phyloP scores from a whole-genome alignment of 1,140 invertebrate species.

The Rhopalosiphum maidis region DNA sequence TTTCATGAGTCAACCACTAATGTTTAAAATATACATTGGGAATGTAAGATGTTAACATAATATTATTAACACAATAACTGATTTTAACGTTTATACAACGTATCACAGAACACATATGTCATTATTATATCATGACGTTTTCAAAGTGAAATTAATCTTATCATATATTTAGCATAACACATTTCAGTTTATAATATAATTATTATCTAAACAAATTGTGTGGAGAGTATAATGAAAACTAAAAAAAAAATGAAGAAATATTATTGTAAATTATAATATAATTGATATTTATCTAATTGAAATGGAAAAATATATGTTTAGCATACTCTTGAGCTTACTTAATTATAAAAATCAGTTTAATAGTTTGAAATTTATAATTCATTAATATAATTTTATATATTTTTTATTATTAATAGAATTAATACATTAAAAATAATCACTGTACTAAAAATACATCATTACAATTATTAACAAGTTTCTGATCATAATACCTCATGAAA shows the following conservation, averaged over 20 bases:
- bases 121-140: neutral
- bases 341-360: slow-evolving; percentile 11
- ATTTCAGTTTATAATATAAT: neutral
- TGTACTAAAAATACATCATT: neutral
- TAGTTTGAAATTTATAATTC: neutral
- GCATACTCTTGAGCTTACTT: slow-evolving; percentile 34
- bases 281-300: slow-evolving; percentile 4
- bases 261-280: neutral
- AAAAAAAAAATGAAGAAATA: neutral
- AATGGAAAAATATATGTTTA: slow-evolving; percentile 19
- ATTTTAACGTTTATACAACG: slow-evolving; percentile 7
- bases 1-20: neutral
- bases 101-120: slow-evolving; percentile 24
- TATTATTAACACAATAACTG: neutral
- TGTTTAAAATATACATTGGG: slow-evolving; percentile 22
- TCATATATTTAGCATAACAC: neutral
- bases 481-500: neutral
- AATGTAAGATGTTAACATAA: neutral
- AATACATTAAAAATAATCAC: neutral
- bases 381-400: neutral
- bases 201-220: neutral
- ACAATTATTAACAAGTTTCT: neutral
- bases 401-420: no score
- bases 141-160: neutral
- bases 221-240: neutral